Base-by-base conservation (phyloP, 2,888 invertebrate species). In the Caenorhabditis angaria region DNA sequence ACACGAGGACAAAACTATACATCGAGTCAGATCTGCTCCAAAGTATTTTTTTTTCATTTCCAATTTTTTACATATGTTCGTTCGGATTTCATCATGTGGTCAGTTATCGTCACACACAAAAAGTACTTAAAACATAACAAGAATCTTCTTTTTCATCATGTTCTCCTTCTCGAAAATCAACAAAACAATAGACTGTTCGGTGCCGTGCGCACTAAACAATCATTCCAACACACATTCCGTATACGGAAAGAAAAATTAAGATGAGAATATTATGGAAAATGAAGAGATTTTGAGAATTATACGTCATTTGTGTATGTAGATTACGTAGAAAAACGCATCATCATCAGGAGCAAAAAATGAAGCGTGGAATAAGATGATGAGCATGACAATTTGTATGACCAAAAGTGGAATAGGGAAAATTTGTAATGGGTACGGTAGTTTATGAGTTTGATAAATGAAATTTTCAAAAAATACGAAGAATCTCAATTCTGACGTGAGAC, bases 141-240 rank as follows among this genome's bases (percentile, higher is more conserved):
- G n/a, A n/a, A n/a, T n/a, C n/a, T n/a, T n/a, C n/a, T n/a, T 3
- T 41, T 41, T 41, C 41, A 18, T 41, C 41, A 41, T 14, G 18
- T 41, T 41, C 41, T 5, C 18, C 41, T 41, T 18, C 41, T 18
- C 18, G 41, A 41, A 41, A 41, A 41, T 41, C 41, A 41, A 41
- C 41, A 41, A 41, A 41, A 41, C 41, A 41, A 41, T 41, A 41
- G 41, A 41, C 41, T 41, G 41, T 41, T 12, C 18, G 41, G 41
- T 14, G 6, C 41, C 41, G n/a, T 18, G 41, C 41, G 41, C 41
- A 41, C 41, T 41, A 41, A 41, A 41, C 41, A 41, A 41, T 41
- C 41, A 41, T 41, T 32, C 32, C 32, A 32, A 8, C 10, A 5
- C 10, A 32, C 32, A 32, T 32, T 41, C 41, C 41, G 41, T 41